Evolutionary conservation across 2,888 invertebrate species (phyloP).

Genomic region (Halictus quadricinctus): DNA sequence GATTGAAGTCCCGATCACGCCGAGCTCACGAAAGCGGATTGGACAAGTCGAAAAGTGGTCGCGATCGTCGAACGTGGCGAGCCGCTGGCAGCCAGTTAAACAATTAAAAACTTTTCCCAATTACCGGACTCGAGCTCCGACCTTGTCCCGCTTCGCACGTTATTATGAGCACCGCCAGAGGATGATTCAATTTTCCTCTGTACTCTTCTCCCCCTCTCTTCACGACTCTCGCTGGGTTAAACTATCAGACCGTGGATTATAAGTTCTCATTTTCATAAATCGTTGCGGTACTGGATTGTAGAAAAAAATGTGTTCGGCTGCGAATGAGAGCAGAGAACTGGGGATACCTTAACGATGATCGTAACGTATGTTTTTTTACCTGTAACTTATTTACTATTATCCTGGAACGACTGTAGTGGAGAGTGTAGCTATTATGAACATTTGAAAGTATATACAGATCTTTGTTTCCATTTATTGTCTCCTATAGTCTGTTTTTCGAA

Average conservation of each 20-base stretch:
- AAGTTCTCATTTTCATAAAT: background rate
- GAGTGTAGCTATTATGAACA: background rate
- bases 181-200: constrained; percentile 44
- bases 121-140: constrained; percentile 47
- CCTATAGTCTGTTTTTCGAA: background rate
- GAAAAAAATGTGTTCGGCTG: background rate
- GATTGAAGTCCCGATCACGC: background rate
- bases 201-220: background rate
- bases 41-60: background rate
- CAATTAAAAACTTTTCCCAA: constrained; percentile 69
- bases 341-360: background rate
- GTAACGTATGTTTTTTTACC: background rate
- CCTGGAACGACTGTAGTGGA: background rate
- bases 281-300: background rate
- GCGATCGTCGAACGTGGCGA: constrained; percentile 7
- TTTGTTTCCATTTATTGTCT: background rate
- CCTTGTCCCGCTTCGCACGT: constrained; percentile 68
- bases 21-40: background rate
- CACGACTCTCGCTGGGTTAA: background rate
- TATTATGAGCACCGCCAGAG: constrained; percentile 42
- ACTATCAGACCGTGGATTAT: background rate
- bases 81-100: constrained; percentile 15
- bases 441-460: background rate
- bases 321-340: background rate
- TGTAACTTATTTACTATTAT: background rate